Conservation (phyloP, 2,888 invertebrate genomes). For the Cerceris ruficornis region DNA sequence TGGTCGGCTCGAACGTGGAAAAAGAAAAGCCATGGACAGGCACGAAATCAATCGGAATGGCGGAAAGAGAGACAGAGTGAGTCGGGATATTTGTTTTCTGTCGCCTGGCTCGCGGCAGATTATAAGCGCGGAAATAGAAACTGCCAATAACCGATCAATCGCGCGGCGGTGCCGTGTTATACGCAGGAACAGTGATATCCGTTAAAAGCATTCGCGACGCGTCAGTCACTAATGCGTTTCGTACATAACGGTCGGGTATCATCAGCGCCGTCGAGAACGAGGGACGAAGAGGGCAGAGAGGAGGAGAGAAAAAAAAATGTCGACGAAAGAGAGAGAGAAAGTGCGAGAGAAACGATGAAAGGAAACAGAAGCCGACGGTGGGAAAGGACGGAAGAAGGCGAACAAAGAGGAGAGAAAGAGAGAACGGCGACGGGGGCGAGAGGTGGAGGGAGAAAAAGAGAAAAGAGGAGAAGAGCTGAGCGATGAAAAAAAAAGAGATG, state of each 20-base stretch:
- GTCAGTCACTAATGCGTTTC: constrained; percentile 56
- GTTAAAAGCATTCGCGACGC: constrained; percentile 56
- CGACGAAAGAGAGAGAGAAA: neutral
- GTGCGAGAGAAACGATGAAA: neutral
- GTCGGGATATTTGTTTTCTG: constrained; percentile 38
- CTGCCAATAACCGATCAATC: constrained; percentile 59
- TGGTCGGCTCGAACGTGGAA: neutral
- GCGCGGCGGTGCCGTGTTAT: constrained; percentile 24
- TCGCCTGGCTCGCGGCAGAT: constrained; percentile 31
- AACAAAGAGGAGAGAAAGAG: neutral
- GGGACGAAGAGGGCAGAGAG: neutral
- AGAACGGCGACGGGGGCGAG: neutral
- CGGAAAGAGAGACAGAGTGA: neutral
- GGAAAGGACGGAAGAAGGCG: neutral
- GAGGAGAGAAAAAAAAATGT: neutral
- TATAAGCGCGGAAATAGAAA: constrained; percentile 49
- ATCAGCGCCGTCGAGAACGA: constrained; percentile 4
- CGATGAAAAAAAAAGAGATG: neutral
- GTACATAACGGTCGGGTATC: constrained; percentile 49
- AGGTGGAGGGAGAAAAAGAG: neutral
- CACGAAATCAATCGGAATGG: neutral
- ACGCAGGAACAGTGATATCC: constrained; percentile 48
- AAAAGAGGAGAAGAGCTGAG: neutral
- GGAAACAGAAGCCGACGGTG: neutral
- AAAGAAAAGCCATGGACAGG: neutral